Evolutionary conservation across 37 sponge, comb jelly and placozoan genomes (phyloP).

Genomic region (Crambe crambe): DNA sequence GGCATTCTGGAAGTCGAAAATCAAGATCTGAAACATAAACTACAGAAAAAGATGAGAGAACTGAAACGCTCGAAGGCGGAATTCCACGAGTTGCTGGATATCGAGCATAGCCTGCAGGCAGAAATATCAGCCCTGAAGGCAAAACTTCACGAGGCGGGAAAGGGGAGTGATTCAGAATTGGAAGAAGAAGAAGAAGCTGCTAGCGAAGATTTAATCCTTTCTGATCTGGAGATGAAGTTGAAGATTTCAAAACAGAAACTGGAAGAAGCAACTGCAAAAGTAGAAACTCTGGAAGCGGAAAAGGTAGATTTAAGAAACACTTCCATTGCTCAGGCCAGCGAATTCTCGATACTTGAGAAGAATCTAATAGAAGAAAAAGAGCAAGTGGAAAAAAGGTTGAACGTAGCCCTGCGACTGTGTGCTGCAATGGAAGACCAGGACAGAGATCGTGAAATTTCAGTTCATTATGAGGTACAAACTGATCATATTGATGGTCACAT

Average conservation of each 20-base stretch:
- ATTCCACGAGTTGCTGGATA: neutral
- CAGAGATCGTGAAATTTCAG: neutral
- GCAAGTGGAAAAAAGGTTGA: neutral
- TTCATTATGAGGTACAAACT: neutral
- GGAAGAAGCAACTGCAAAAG: neutral
- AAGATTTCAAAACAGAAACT: neutral
- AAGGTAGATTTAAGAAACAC: too few species aligned
- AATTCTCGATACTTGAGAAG: too few species aligned
- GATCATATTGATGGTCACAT: too few species aligned
- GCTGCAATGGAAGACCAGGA: neutral
- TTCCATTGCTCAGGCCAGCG: too few species aligned
- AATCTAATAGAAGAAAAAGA: neutral
- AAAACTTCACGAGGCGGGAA: neutral
- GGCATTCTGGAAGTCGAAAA: constrained; percentile 8
- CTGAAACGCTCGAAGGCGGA: neutral
- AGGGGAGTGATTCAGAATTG: neutral
- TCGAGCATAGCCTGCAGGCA: neutral
- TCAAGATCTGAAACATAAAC: constrained; percentile 5
- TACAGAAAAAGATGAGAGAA: neutral
- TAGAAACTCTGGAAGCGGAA: neutral
- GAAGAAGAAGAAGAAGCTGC: neutral
- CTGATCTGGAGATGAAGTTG: neutral
- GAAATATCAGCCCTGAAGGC: neutral
- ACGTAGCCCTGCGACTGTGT: neutral
- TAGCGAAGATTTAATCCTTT: neutral